A percentile compares a stretch with the other conserved stretches of the same genome.
These are phyloP conservation scores for Mesocentrotus franciscanus DNA, from an alignment of 53 echinoderm and acorn worm species.

Conservation along the genomic window DNA sequence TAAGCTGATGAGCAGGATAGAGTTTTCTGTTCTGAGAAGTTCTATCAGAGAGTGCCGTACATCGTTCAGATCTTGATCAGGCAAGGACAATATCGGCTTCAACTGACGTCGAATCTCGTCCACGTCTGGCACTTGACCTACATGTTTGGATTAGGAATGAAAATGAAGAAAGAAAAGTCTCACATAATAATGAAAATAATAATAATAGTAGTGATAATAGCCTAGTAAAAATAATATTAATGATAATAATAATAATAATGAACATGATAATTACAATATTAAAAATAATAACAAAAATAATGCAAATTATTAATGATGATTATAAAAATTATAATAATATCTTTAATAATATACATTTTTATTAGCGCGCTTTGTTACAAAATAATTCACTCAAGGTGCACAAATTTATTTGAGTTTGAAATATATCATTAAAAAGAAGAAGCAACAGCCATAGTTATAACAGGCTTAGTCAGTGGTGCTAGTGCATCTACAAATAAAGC, in stretches of 20 bases:
- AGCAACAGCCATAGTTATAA: too few species aligned
- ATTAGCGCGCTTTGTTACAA: too few species aligned
- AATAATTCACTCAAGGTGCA: too few species aligned
- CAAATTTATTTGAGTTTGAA: too few species aligned
- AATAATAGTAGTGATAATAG: not conserved
- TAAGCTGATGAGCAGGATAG: not conserved
- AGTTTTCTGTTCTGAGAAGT: not conserved
- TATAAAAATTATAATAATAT: too few species aligned
- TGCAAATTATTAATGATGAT: too few species aligned
- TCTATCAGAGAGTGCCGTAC: not conserved
- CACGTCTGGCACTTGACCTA: not conserved
- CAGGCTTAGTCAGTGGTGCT: too few species aligned
- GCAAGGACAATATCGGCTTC: not conserved
- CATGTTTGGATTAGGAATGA: not conserved
- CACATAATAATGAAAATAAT: not conserved
- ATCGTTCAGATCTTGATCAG: not conserved
- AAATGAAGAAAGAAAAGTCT: not conserved
- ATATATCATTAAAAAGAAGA: too few species aligned
- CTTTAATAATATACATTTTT: too few species aligned
- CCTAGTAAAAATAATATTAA: not conserved
- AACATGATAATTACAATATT: too few species aligned
- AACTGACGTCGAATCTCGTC: slow-evolving; percentile 13
- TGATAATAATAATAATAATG: not conserved
- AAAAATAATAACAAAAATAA: too few species aligned
- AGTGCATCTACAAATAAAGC: too few species aligned